These are phyloP conservation scores for Galeopsomyia nigrocyanea DNA, from an alignment of 2,888 invertebrate species.

Conservation along the genomic window DNA sequence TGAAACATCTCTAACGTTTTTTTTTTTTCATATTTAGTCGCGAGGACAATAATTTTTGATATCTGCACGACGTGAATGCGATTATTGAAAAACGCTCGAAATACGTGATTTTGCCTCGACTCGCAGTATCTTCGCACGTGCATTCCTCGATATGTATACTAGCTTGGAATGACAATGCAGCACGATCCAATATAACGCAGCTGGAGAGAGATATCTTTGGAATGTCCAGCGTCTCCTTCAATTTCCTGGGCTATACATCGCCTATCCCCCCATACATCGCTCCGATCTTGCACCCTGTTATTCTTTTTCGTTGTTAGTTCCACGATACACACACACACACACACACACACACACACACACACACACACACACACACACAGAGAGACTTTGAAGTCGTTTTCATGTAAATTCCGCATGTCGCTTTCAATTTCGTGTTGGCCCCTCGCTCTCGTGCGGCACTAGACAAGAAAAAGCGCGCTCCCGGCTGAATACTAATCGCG, in stretches of 20 bases:
- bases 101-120: slow-evolving; percentile 32
- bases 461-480: slow-evolving; percentile 33
- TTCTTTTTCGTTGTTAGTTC: slow-evolving; percentile 8
- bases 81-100: too few species aligned
- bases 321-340: too few species aligned
- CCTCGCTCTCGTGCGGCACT: slow-evolving; percentile 5
- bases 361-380: too few species aligned
- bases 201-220: slow-evolving; percentile 31
- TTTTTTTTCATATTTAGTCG: too few species aligned
- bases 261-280: too few species aligned
- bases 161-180: slow-evolving; percentile 14
- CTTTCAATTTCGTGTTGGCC: slow-evolving; percentile 42
- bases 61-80: neutral
- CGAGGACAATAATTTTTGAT: neutral
- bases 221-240: slow-evolving; percentile 4
- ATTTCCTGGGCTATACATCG: too few species aligned
- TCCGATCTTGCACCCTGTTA: too few species aligned
- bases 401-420: slow-evolving; percentile 33
- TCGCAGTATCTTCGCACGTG: neutral
- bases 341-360: too few species aligned
- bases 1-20: neutral
- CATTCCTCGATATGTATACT: neutral
- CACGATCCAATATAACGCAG: slow-evolving; percentile 35
- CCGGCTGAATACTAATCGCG: slow-evolving; percentile 34
- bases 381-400: slow-evolving; percentile 24